Base-by-base conservation (phyloP, 2,888 invertebrate species). In the Desoria tigrina region DNA sequence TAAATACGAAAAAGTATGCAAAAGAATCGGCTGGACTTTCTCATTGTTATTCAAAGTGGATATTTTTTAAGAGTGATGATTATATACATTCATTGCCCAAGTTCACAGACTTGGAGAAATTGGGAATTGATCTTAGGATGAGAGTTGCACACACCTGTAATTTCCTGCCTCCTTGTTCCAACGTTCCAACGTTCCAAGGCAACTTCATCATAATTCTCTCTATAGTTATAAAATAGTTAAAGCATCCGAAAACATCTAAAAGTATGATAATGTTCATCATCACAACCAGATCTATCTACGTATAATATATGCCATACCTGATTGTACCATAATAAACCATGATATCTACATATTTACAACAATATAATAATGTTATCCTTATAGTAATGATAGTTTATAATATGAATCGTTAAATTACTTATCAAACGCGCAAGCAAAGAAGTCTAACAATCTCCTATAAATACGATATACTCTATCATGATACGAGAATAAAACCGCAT, bases 141-240 rank as follows among this genome's bases (percentile, higher is more conserved):
- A n/a, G n/a, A 45, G 45, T 45, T 21, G 45, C 45, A 4, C 32
- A 45, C 45, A 45, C 45, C 45, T 45, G 45, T 45, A 45, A 45
- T 45, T 45, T 45, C n/a, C n/a, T n/a, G n/a, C n/a, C n/a, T n/a
- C n/a, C n/a, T n/a, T n/a, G n/a, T n/a, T n/a, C n/a, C n/a, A n/a
- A n/a, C n/a, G 6, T n/a, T 45, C n/a, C 21, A 45, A 18, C 21
- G 6, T 11, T 45, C 45, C 45, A 18, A 45, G 9, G 4, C 32
- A 32, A n/a, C n/a, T n/a, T 32, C 32, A 6, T 45, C 6, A 18
- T 21, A 18, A 21, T n/a, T 21, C 45, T 45, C 4, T 16, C 9
- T 45, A 18, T 45, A 4, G 21, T 21, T 18, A 45, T 21, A 45
- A 45, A 18, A 9, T 39, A 39, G 39, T 39, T 39, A 39, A 39